Evolutionary conservation across 2,113 vertebrate species (phyloP), one percentile per base, ranked within the genome.

Genomic region (Urocitellus parryii): DNA sequence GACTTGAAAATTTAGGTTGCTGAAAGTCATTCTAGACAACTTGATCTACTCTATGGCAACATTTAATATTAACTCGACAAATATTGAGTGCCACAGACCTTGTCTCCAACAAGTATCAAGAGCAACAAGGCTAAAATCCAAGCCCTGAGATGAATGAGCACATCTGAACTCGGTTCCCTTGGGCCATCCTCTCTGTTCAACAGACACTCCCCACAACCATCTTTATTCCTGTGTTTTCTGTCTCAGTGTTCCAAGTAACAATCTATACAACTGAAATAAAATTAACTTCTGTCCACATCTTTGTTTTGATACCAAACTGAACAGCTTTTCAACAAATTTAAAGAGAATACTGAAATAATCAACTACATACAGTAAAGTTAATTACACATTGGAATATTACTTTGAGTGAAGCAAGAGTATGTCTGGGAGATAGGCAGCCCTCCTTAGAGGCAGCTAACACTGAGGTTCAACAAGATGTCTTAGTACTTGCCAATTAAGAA

Each of bases 11-110:
- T 17, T 51, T 12, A 53, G 39, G n/a, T 34, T n/a, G 12, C 8
- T 8, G 32, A 32, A 65, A 48, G 51, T 72, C 51, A 42, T n/a
- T 53, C 32, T 34, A 39, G 34, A 61, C 27, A 65, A 42, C 24
- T 37, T 14, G 14, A 27, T 84, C 89, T 48, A 24, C 48, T 25
- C 11, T 56, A 17, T 4, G 58, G n/a, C 22, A 34, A 39, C 37
- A 13, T 63, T 65, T 14, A 20, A 1, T 48, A 7, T 53, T 63
- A 34, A 76, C 11, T 45, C 58, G 39, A 1, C 11, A 34, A 48
- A n/a, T 22, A 37, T 2, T 1, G 18, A 68, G 51, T 16, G 29
- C 25, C 37, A 0, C 2, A 1, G 1, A 13, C 10, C n/a, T 27
- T 9, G 8, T 74, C n/a, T 77, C 58, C 27, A 17, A 4, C n/a